phyloP scores from a whole-genome alignment of 92 coral and sea anemone genomes.

The Montipora capitata region DNA sequence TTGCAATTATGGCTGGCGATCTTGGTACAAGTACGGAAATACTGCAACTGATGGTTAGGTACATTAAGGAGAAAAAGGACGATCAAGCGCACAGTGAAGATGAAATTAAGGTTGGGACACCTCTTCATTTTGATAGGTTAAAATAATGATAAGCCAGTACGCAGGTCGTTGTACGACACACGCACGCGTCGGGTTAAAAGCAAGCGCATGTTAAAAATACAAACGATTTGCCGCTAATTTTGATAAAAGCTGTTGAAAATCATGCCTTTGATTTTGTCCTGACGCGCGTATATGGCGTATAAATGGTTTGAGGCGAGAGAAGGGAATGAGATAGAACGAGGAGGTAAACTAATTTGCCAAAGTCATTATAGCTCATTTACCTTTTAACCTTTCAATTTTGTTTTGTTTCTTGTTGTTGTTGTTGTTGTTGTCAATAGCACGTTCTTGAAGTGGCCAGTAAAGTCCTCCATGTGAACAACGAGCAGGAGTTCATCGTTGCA shows the following conservation, averaged over 20 bases:
- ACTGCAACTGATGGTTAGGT: slow-evolving; percentile 49
- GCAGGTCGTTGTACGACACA: no score
- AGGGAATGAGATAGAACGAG: no score
- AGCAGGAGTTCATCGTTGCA: slow-evolving; percentile 77
- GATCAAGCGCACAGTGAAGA: slow-evolving; percentile 49
- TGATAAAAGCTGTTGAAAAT: no score
- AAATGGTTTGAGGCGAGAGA: no score
- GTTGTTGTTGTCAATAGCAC: slow-evolving; percentile 26
- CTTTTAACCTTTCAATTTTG: neutral
- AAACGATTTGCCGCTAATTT: no score
- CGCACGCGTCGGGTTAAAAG: no score
- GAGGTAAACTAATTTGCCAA: no score
- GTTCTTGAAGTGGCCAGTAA: slow-evolving; percentile 61
- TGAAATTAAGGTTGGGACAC: slow-evolving; percentile 59
- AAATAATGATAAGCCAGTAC: no score
- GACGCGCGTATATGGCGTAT: no score
- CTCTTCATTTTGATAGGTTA: neutral
- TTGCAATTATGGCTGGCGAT: slow-evolving; percentile 78
- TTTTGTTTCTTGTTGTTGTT: neutral
- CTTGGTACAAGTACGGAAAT: slow-evolving; percentile 54
- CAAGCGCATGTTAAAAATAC: no score
- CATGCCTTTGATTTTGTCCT: no score
- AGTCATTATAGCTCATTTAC: no score
- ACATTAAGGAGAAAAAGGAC: slow-evolving; percentile 43
- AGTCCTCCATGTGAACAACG: slow-evolving; percentile 63